phyloP scores from a whole-genome alignment of 2,888 invertebrate species.

The Hedya salicella region DNA sequence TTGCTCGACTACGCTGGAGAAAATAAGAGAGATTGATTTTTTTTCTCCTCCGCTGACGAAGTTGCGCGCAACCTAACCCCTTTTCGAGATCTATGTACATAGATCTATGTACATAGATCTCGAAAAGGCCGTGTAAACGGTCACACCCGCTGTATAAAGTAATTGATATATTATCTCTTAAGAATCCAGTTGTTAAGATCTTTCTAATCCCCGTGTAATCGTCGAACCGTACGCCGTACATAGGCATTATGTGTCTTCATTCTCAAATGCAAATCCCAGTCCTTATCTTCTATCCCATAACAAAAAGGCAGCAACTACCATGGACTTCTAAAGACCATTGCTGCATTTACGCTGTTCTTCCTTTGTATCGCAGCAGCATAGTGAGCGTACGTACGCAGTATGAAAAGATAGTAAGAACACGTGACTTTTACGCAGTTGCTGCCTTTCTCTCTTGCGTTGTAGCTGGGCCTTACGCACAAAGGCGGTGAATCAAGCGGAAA shows the following conservation, averaged over 20 bases:
- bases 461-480: conserved; percentile 6
- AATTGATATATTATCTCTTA: too few species aligned
- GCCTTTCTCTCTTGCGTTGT: neutral
- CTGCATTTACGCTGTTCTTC: neutral
- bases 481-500: conserved; percentile 76
- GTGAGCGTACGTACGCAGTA: neutral
- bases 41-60: too few species aligned
- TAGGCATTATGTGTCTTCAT: neutral
- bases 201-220: too few species aligned
- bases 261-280: neutral
- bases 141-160: too few species aligned
- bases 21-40: too few species aligned
- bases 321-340: neutral
- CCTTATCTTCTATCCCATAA: neutral
- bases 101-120: too few species aligned
- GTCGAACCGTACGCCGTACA: neutral
- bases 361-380: neutral
- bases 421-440: neutral
- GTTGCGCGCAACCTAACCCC: too few species aligned
- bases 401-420: neutral
- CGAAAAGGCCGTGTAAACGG: too few species aligned
- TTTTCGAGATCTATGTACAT: too few species aligned
- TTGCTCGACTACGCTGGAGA: too few species aligned
- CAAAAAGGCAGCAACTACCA: neutral
- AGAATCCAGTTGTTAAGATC: too few species aligned